Percentiles rank a stretch among this genome's conserved stretches.
Conservation (phyloP, 2,113 vertebrate species). For the Mus spicilegus region DNA sequence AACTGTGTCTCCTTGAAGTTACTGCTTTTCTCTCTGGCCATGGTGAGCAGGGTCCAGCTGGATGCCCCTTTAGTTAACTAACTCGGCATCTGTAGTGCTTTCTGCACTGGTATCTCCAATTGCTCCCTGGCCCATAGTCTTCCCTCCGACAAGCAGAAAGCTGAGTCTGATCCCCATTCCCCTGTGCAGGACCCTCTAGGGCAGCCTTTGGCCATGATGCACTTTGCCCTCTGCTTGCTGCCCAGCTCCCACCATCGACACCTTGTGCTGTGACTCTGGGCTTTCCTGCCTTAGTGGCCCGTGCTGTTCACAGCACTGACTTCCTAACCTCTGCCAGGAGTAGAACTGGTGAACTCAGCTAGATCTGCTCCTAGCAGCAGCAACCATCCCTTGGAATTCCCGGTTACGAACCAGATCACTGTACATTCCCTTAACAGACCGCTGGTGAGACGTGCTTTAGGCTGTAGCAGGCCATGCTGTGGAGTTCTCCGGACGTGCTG, state of each 20-base stretch:
- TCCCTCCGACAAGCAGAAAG: not conserved
- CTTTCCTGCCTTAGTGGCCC: not conserved
- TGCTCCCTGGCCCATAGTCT: not conserved
- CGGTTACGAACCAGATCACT: not conserved
- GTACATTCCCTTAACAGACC: not conserved
- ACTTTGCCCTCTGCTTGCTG: not conserved
- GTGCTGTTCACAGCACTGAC: not conserved
- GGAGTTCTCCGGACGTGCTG: rapidly evolving
- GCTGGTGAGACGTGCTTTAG: not conserved
- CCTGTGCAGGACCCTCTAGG: not conserved
- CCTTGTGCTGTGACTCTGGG: not conserved
- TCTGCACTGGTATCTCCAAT: not conserved
- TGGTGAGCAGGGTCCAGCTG: too few relatives aligned
- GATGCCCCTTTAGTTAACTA: not conserved
- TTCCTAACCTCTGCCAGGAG: not conserved
- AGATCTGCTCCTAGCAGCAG: not conserved
- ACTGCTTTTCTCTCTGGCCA: too few relatives aligned
- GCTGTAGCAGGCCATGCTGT: rapidly evolving
- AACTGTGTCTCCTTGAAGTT: not conserved
- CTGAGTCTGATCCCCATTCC: not conserved
- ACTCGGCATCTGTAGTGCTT: not conserved
- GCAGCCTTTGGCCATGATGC: not conserved
- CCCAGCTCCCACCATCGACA: not conserved
- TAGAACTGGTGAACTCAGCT: not conserved
- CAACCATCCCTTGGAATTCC: not conserved